Conservation (phyloP, 2,797 vertebrate species). For the Neoniphon sammara region DNA sequence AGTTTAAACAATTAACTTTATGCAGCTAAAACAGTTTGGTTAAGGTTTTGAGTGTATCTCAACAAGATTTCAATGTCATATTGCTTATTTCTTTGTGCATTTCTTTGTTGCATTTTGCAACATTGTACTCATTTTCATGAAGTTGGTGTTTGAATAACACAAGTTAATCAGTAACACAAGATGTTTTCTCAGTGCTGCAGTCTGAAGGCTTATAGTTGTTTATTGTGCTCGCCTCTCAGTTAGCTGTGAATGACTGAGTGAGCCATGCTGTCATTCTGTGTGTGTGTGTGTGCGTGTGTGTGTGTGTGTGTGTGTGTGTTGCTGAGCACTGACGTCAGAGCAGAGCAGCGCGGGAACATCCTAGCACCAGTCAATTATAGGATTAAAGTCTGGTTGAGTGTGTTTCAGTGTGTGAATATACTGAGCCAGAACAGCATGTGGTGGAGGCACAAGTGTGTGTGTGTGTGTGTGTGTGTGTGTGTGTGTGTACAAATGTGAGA, state of each 20-base stretch:
- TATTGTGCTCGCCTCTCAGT: slow-evolving; percentile 8
- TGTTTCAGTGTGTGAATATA: slow-evolving; percentile 17
- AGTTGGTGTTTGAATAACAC: background rate
- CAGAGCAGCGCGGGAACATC: slow-evolving; percentile 73
- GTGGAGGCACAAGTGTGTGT: slow-evolving; percentile 15
- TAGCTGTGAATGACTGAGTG: slow-evolving; percentile 50
- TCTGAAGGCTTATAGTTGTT: slow-evolving; percentile 54
- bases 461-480: background rate
- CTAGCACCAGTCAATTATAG: slow-evolving; percentile 73
- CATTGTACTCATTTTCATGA: no score
- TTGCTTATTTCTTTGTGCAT: no score
- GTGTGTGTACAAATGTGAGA: no score
- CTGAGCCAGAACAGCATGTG: slow-evolving; percentile 13
- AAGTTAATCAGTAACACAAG: background rate
- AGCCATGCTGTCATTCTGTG: no score
- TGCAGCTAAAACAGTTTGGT: no score
- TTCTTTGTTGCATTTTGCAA: no score
- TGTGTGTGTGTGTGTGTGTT: slow-evolving; percentile 19
- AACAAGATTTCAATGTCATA: no score
- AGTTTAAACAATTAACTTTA: no score
- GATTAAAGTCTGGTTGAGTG: slow-evolving; percentile 67
- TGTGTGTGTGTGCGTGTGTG: slow-evolving; percentile 26
- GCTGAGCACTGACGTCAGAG: slow-evolving; percentile 63
- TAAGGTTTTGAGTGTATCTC: no score
- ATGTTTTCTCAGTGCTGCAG: slow-evolving; percentile 14